Conservation (phyloP, 2,888 invertebrate genomes). For the Ormyrus thymus region DNA sequence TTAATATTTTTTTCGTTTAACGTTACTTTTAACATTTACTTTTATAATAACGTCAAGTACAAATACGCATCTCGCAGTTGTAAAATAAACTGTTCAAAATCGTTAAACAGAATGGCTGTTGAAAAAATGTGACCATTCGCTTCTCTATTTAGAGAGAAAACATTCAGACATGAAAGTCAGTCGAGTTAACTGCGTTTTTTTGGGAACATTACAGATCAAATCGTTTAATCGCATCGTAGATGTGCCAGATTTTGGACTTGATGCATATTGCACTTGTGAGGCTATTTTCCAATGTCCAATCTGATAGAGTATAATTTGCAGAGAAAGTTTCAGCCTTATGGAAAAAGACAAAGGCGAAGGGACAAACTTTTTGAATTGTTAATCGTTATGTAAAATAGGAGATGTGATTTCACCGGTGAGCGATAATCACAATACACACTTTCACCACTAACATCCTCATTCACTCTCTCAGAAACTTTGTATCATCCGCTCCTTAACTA, state of each 20-base stretch:
- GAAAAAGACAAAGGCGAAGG: constrained; percentile 8
- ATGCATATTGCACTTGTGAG: constrained; percentile 35
- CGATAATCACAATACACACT: constrained; percentile 56
- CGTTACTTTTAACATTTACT: too few species aligned
- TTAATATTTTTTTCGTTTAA: too few species aligned
- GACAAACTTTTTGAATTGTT: constrained; percentile 38
- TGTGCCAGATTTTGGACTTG: constrained; percentile 41
- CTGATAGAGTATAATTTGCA: constrained; percentile 20
- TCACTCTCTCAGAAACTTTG: neutral
- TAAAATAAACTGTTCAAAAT: too few species aligned
- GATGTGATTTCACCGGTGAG: constrained; percentile 60
- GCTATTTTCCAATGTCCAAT: constrained; percentile 46
- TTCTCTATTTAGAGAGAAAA: too few species aligned
- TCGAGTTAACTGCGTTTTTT: constrained; percentile 12
- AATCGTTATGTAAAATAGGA: constrained; percentile 57
- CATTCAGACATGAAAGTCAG: neutral
- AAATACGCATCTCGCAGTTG: too few species aligned
- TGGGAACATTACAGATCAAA: constrained; percentile 38
- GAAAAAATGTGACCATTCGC: too few species aligned
- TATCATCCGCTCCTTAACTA: constrained; percentile 2
- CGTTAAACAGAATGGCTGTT: too few species aligned
- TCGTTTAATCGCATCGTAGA: constrained; percentile 18
- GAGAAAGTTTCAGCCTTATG: constrained; percentile 4
- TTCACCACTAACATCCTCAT: constrained; percentile 19
- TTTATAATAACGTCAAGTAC: too few species aligned